phyloP scores from a whole-genome alignment of 2,888 invertebrate species.

The Molorchus minor region DNA sequence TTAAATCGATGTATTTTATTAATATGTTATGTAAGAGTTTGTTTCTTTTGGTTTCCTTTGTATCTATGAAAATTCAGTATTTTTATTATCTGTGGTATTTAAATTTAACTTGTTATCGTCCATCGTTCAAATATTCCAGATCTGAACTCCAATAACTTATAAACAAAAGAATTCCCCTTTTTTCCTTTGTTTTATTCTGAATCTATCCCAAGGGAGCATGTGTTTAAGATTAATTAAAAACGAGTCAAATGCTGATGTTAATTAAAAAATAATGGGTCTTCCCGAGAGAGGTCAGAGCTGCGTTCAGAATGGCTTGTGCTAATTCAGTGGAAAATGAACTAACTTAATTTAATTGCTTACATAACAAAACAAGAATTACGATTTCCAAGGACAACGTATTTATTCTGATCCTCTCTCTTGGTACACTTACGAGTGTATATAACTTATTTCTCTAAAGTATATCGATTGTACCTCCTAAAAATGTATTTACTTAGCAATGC shows the following conservation, averaged over 20 bases:
- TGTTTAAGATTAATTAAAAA: conserved; percentile 47
- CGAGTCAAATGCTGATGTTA: conserved; percentile 45
- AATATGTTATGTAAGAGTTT: too few relatives aligned
- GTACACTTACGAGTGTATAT: too few relatives aligned
- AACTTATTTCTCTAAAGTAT: too few relatives aligned
- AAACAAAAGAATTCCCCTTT: neutral
- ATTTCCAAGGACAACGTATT: conserved; percentile 30
- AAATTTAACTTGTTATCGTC: too few relatives aligned
- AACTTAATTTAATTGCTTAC: conserved; percentile 35
- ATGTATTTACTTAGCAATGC: too few relatives aligned
- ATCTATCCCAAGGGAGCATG: conserved; percentile 18
- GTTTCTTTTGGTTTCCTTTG: too few relatives aligned
- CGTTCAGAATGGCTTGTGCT: conserved; percentile 29
- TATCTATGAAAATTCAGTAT: too few relatives aligned
- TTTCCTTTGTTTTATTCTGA: conserved; percentile 11
- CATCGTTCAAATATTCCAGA: neutral
- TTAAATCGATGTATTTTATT: too few relatives aligned
- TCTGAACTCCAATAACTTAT: neutral
- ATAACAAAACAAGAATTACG: conserved; percentile 34
- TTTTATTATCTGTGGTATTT: too few relatives aligned
- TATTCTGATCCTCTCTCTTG: too few relatives aligned
- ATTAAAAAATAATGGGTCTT: conserved; percentile 49
- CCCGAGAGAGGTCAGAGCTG: conserved; percentile 21
- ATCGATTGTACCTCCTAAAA: too few relatives aligned
- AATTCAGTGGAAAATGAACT: conserved; percentile 29